phyloP scores from a whole-genome alignment of 2,113 vertebrate species.

The Stigmatopora nigra region DNA sequence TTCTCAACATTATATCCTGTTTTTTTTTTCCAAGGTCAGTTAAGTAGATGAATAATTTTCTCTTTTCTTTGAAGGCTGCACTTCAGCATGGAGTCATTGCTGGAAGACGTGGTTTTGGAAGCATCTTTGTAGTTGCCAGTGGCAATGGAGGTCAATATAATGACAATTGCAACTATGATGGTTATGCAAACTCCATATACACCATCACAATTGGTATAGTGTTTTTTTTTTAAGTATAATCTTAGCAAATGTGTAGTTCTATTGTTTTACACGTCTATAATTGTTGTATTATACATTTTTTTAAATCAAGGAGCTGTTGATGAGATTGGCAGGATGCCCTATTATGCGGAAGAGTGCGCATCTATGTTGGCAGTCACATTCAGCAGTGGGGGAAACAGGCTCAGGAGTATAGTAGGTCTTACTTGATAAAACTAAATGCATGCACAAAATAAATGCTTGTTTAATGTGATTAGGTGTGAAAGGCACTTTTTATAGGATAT shows the following conservation, averaged over 20 bases:
- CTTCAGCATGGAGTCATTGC: conserved; percentile 92
- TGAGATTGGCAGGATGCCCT: conserved; percentile 86
- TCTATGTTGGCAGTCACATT: conserved; percentile 96
- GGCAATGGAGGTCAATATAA: conserved; percentile 89
- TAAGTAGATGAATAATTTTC: not conserved
- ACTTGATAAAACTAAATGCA: not conserved
- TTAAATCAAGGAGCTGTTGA: conserved; percentile 82
- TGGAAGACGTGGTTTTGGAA: conserved; percentile 87
- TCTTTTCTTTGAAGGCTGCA: conserved; percentile 72
- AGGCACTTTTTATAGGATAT: no score
- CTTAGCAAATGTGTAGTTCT: not conserved
- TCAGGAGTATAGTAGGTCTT: conserved; percentile 86
- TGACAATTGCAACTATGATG: conserved; percentile 97
- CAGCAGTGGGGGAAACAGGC: conserved; percentile 81
- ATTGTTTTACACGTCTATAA: not conserved
- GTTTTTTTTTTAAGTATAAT: not conserved
- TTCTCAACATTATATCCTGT: not conserved
- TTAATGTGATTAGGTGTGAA: no score
- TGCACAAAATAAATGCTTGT: not conserved
- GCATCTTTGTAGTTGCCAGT: conserved; percentile 95
- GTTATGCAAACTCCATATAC: conserved; percentile 98
- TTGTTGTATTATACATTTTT: not conserved
- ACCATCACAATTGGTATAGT: conserved; percentile 88
- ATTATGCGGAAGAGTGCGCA: conserved; percentile 91
- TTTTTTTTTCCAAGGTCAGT: not conserved